These are phyloP conservation scores for Takifugu rubripes DNA, from an alignment of 2,797 vertebrate genomes.

Conservation along the genomic window DNA sequence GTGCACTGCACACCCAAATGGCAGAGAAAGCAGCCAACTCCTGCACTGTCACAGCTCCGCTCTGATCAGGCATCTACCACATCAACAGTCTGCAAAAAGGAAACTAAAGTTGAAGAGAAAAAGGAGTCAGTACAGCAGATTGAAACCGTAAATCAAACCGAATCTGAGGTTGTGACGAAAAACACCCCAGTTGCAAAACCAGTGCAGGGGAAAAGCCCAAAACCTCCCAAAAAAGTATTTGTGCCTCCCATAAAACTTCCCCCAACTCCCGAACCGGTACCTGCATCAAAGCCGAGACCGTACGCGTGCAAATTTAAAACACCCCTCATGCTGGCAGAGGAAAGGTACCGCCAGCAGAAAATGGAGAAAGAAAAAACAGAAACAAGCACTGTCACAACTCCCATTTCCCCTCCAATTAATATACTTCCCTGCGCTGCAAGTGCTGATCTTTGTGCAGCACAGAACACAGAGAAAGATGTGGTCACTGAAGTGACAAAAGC, in stretches of 20 bases:
- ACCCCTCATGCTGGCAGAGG: constrained; percentile 92
- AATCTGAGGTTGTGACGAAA: constrained; percentile 31
- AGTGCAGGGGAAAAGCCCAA: constrained; percentile 59
- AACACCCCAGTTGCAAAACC: constrained; percentile 43
- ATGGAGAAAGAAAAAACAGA: constrained; percentile 72
- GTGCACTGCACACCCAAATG: constrained; percentile 64
- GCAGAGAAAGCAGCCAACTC: constrained; percentile 70
- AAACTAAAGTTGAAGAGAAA: constrained; percentile 46
- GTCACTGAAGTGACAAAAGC: constrained; percentile 28
- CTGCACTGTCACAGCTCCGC: constrained; percentile 40
- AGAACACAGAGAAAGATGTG: constrained; percentile 32
- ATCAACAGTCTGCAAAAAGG: constrained; percentile 32
- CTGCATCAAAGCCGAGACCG: constrained; percentile 62
- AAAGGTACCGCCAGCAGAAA: constrained; percentile 82
- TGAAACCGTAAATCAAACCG: constrained; percentile 42
- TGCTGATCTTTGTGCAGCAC: constrained; percentile 15
- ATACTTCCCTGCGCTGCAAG: constrained; percentile 11
- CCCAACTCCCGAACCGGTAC: constrained; percentile 64
- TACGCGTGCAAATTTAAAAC: constrained; percentile 89
- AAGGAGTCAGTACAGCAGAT: constrained; percentile 43
- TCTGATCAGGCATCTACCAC: constrained; percentile 27
- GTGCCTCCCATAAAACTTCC: constrained; percentile 78
- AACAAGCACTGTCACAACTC: constrained; percentile 62
- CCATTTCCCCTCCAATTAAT: constrained; percentile 55
- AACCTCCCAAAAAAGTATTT: constrained; percentile 62